A percentile compares a stretch with the other conserved stretches of the same genome.
Conservation (phyloP, 2,113 vertebrate species). For the Ibidorhyncha struthersii region DNA sequence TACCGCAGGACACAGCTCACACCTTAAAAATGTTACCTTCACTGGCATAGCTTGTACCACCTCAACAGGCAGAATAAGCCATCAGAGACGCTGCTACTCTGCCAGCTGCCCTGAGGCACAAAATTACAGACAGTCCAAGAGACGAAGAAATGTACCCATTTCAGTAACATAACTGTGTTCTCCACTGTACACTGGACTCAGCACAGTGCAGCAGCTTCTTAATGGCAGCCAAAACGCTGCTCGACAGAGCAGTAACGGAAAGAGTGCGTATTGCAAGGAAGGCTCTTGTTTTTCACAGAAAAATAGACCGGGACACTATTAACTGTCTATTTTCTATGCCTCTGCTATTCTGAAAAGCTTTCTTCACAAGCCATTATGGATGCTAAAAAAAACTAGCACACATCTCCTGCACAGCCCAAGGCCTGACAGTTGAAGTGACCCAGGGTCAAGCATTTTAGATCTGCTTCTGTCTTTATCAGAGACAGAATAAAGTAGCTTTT, state of each 20-base stretch:
- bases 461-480: not conserved
- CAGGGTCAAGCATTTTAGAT: not conserved
- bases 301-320: not conserved
- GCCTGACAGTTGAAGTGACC: not conserved
- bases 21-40: not conserved
- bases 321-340: not conserved
- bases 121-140: not conserved
- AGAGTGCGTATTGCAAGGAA: not conserved
- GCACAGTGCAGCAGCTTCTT: not conserved
- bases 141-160: not conserved
- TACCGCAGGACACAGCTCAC: not conserved
- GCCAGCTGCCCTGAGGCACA: not conserved
- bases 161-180: not conserved
- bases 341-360: not conserved
- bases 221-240: not conserved
- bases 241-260: not conserved
- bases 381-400: not conserved
- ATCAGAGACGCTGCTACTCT: not conserved
- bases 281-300: not conserved
- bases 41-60: accelerated
- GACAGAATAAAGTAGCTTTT: not conserved
- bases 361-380: not conserved
- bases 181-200: not conserved
- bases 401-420: not conserved
- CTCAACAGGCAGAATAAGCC: not conserved